These are phyloP conservation scores for Nasonia vitripennis DNA, from an alignment of 1,140 invertebrate genomes.

Conservation along the genomic window DNA sequence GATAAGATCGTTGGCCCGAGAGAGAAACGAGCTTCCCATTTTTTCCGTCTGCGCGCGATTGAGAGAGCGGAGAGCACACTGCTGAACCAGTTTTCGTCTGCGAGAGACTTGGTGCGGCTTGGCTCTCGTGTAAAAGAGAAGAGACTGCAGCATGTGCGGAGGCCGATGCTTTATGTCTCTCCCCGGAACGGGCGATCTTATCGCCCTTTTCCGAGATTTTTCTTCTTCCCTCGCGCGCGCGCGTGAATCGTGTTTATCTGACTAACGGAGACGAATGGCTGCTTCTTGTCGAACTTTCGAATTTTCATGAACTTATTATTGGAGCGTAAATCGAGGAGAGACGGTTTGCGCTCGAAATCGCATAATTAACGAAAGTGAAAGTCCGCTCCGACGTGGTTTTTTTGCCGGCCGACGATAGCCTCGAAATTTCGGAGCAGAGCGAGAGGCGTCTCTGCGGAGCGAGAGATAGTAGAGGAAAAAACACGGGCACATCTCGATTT, in stretches of 20 bases:
- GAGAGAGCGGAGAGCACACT: background rate
- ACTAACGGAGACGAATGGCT: too few relatives aligned
- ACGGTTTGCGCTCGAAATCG: background rate
- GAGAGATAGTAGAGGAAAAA: background rate
- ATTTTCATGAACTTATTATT: too few relatives aligned
- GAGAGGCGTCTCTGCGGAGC: background rate
- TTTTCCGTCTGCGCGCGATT: background rate
- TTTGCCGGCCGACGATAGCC: background rate
- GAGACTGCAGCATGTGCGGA: background rate
- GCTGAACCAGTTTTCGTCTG: constrained; percentile 48
- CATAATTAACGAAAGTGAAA: background rate
- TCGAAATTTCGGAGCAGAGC: constrained; percentile 22
- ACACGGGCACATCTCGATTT: background rate
- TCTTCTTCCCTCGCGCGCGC: background rate
- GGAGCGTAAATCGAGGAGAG: too few relatives aligned
- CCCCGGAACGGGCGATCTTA: constrained; percentile 43
- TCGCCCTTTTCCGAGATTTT: constrained; percentile 29
- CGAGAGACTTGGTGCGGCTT: background rate
- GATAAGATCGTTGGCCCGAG: constrained; percentile 16
- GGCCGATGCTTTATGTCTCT: constrained; percentile 12
- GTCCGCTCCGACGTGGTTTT: background rate
- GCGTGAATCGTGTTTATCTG: background rate
- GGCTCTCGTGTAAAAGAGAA: background rate
- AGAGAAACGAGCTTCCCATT: background rate
- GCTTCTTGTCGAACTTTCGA: background rate